Base-by-base conservation (phyloP, 2,888 invertebrate species). In the Ashinkailepas kermadecensis region DNA sequence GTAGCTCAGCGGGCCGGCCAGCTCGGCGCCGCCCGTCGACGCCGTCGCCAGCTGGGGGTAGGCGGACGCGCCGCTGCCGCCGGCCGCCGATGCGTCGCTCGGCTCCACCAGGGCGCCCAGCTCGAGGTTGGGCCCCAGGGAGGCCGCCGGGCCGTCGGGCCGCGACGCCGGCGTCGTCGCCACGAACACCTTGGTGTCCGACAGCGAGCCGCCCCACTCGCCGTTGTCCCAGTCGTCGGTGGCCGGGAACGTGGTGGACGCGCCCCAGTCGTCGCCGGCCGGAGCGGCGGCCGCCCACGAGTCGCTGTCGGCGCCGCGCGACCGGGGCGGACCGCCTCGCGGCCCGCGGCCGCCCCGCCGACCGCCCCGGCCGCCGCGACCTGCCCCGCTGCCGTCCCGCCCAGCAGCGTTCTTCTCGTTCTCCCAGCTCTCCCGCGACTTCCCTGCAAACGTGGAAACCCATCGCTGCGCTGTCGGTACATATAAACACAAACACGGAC, bases 201-300 rank as follows among this genome's bases (percentile, higher is more conserved):
- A 94, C 83, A 97, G 90, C 85, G 95, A 96, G 81, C 97, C 97
- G 70, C 95, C 95, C 90, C 97, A 97, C 87, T 97, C 97, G 88
- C 97, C 96, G 65, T n/a, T 65, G 86, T 92, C 94, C 88, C 94
- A 95, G 95, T 93, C 95, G 88, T 94, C 94, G 87, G 92, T 92
- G 86, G 91, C 89, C 9, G 90, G 86, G 23, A 91, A 91, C 87
- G 92, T 91, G 65, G 89, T 88, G 81, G 86, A 88, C 83, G 88
- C 87, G 81, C 86, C 87, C 88, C 89, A 89, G 83, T 87, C 87
- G 80, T 87, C 88, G 87, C 10, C 23, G 62, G 64, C 39, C n/a
- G 79, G 25, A 11, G 59, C 54, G 13, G 64, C 54, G 67, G 65
- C 67, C n/a, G 18, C 78, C 23, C 25, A 58, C 15, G 70, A 39